These are phyloP conservation scores for Musca domestica DNA, from an alignment of 1,140 invertebrate species.

Conservation along the genomic window DNA sequence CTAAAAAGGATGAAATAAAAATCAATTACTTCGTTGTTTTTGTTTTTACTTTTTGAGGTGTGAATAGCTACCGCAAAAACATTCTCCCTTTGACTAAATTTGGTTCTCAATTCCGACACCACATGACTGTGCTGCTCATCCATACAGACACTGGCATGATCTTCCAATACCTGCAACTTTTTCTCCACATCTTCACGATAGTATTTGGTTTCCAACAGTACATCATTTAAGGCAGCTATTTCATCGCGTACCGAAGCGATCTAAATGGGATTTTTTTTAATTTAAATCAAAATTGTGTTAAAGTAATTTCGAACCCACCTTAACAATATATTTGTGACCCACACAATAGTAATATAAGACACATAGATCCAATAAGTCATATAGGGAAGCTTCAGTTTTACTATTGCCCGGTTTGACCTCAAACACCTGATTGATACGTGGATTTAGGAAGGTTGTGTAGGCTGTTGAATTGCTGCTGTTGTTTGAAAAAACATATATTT, in stretches of 20 bases:
- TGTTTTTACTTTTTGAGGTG: no score
- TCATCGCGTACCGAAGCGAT: conserved; percentile 48
- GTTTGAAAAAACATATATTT: not conserved
- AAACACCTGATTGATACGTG: conserved; percentile 23
- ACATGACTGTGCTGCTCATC: conserved; percentile 45
- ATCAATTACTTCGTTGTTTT: not conserved
- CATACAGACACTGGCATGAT: conserved; percentile 48
- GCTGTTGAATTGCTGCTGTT: conserved; percentile 29
- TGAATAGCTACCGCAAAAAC: conserved; percentile 51
- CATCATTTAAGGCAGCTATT: conserved; percentile 49
- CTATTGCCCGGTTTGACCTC: conserved; percentile 37
- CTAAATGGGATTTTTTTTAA: conserved; percentile 19
- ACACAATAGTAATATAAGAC: conserved; percentile 51
- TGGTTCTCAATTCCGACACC: conserved; percentile 41
- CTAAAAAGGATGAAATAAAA: conserved; percentile 29
- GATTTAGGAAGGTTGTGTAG: conserved; percentile 43
- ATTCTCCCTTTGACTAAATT: conserved; percentile 49
- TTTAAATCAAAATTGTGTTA: not conserved
- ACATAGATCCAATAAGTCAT: conserved; percentile 46
- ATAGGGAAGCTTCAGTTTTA: conserved; percentile 35
- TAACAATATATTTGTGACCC: conserved; percentile 52
- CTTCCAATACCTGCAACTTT: conserved; percentile 41
- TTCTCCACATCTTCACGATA: conserved; percentile 48
- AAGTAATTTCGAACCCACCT: conserved; percentile 27
- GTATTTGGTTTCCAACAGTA: conserved; percentile 48